Percentiles rank a stretch among this genome's conserved stretches.
Evolutionary conservation across 2,113 vertebrate species (phyloP).

Genomic region (Neogale vison): DNA sequence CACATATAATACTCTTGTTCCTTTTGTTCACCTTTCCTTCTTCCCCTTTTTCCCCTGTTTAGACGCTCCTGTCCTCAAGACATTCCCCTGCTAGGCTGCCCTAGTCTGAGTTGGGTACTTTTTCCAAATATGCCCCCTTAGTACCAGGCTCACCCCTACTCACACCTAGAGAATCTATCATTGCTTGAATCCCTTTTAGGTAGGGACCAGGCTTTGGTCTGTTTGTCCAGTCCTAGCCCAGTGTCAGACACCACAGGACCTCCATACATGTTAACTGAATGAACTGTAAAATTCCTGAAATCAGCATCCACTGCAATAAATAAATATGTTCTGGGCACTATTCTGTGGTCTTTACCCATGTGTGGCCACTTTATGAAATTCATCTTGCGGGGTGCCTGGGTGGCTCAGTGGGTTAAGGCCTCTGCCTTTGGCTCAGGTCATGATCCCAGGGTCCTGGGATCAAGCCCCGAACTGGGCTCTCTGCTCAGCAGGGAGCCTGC

Average conservation of each 20-base stretch:
- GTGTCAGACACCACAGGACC: not conserved
- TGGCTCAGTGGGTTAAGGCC: too few relatives aligned
- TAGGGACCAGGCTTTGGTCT: not conserved
- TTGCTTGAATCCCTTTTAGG: not conserved
- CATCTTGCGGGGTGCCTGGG: not conserved
- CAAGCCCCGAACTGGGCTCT: too few relatives aligned
- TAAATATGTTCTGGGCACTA: not conserved
- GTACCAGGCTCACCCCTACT: not conserved
- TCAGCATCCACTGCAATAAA: not conserved
- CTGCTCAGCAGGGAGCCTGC: too few relatives aligned
- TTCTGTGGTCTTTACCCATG: not conserved
- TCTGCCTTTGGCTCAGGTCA: too few relatives aligned
- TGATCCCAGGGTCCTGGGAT: too few relatives aligned
- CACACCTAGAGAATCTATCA: not conserved
- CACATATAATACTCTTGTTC: not conserved
- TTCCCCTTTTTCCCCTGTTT: not conserved
- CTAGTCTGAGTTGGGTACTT: not conserved
- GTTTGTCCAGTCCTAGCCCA: not conserved
- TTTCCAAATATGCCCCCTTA: not conserved
- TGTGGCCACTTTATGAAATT: not conserved
- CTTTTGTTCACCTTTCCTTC: not conserved
- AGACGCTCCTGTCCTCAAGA: not conserved
- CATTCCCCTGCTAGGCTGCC: not conserved
- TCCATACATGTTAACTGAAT: not conserved
- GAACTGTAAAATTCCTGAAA: not conserved